These are phyloP conservation scores for Gerris lacustris DNA, from an alignment of 2,888 invertebrate genomes.

Conservation along the genomic window DNA sequence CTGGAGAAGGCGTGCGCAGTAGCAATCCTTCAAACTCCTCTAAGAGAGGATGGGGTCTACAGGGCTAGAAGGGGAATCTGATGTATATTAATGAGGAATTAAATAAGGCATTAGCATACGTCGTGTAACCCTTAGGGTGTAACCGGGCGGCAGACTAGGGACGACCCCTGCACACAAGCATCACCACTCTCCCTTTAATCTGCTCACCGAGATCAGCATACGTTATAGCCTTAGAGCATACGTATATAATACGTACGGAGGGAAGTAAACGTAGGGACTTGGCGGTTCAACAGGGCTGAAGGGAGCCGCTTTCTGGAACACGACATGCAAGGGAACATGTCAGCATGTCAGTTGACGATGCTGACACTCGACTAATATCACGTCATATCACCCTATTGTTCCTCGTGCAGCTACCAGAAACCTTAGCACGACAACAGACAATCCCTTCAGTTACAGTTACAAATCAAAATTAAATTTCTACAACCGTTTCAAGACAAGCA, in stretches of 20 bases:
- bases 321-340: no score
- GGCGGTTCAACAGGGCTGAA: no score
- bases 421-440: no score
- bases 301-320: no score
- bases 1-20: neutral
- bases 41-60: neutral
- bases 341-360: no score
- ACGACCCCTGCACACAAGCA: neutral
- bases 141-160: neutral
- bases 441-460: no score
- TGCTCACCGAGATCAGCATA: neutral
- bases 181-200: neutral
- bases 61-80: neutral
- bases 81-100: conserved; percentile 5
- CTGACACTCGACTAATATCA: no score
- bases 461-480: no score
- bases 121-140: conserved; percentile 1
- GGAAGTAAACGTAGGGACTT: no score
- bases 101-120: conserved; percentile 5
- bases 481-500: no score
- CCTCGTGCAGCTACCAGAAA: no score
- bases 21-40: neutral
- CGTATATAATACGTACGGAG: neutral
- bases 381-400: no score
- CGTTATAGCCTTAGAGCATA: neutral